These are phyloP conservation scores for Poecile atricapillus DNA, from an alignment of 2,113 vertebrate species.

Conservation along the genomic window DNA sequence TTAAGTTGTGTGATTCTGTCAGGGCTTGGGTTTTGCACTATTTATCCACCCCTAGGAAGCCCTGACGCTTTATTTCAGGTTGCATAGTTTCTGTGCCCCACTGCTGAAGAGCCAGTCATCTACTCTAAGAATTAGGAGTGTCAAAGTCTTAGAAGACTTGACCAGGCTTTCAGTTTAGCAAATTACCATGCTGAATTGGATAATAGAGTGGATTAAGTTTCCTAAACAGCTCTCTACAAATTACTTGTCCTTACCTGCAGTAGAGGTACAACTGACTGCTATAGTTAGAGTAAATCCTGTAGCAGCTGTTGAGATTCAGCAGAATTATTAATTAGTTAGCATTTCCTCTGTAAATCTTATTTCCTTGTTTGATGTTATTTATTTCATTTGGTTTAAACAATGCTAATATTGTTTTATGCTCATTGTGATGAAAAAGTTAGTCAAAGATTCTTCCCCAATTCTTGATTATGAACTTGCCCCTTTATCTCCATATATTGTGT, in stretches of 20 bases:
- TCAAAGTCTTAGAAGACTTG: neutral
- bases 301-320: neutral
- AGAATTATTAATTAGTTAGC: neutral
- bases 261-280: neutral
- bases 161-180: neutral
- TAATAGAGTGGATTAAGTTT: neutral
- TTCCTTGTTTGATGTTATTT: neutral
- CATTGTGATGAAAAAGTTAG: neutral
- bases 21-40: neutral
- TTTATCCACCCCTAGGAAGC: neutral
- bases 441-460: neutral
- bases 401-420: neutral
- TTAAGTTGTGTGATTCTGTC: neutral
- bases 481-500: neutral
- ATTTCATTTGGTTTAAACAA: neutral
- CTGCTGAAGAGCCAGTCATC: neutral
- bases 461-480: neutral
- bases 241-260: neutral
- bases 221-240: rapidly evolving
- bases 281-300: neutral
- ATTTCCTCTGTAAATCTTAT: neutral
- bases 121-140: neutral
- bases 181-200: neutral
- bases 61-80: neutral
- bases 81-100: neutral